Base-by-base conservation (phyloP, 2,888 invertebrate species). In the Cephus pygmeus region DNA sequence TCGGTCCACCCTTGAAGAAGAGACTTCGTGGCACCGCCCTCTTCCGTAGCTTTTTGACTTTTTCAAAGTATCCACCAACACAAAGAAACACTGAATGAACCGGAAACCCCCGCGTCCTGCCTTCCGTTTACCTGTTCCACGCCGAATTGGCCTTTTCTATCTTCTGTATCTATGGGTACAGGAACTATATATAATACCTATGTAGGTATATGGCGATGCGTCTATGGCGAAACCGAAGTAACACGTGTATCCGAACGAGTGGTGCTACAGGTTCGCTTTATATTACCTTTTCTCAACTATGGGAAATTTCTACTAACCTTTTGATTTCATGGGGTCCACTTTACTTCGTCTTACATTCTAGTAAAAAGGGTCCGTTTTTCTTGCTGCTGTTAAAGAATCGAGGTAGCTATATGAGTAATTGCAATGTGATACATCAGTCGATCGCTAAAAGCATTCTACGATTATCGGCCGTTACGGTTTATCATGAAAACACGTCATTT, bases 11-110 rank as follows among this genome's bases (percentile, higher is more conserved):
- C 80, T 56, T 79, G 79, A 82, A 84, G 87, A 85, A 85, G 85
- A 56, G 56, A 23, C 56, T 85, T 83, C 78, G 81, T 81, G 76
- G 75, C 33, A 81, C 86, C 87, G 87, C 87, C 88, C 85, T 85
- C 85, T 89, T 87, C 86, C 86, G 85, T 73, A 56, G 86, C 82
- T 87, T 88, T 87, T 86, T 87, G 87, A 89, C 88, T 88, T 89
- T 84, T 83, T 83, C 84, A 76, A 73, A 81, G 81, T 73, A 76
- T 79, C 69, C 79, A 82, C 79, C 75, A 79, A 76, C 36, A 87
- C 83, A 84, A 85, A 82, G 76, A 79, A 56, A n/a, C 77, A 69
- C 76, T 86, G 87, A 88, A 86, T 87, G 81, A 83, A 86, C 89
- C 88, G 88, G 88, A 89, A 88, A 89, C 83, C 82, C 83, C 23